Evolutionary conservation across 2,888 invertebrate genomes (phyloP), one percentile per base, ranked within the genome.

Genomic region (Caenorhabditis sp.): DNA sequence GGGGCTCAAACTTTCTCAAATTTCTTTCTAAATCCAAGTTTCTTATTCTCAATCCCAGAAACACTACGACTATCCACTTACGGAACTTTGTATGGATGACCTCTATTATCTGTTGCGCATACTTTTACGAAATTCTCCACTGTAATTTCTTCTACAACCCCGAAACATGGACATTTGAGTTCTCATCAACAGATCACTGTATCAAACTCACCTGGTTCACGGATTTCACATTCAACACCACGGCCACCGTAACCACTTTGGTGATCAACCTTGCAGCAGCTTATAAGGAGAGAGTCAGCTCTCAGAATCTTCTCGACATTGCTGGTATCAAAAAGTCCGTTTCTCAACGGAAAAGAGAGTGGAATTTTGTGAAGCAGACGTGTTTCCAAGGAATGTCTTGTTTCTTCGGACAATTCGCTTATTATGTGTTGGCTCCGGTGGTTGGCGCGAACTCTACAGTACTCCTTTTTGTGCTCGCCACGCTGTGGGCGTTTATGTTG

Each of bases 281-380:
- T 16, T 16, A 31, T 14, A 44, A 61, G 24, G 24, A 12, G 7
- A 12, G 61, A 12, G 24, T 22, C 14, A 10, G 24, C 2, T 61
- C 61, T 12, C 19, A 38, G 19, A 61, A 41, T 24, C 41, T 61
- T 14, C 22, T 61, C 0, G 22, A 41, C 16, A 19, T 24, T 6
- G 38, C 22, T 24, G 61, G 61, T 6, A 38, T 26, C 24, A 22
- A 41, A 24, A 41, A 38, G 7, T 61, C 61, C 0, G 16, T 41
- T 41, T 12, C 24, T 24, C 61, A 61, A 1, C 22, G 24, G 24
- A 41, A 41, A 41, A 1, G 61, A 61, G 61, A 61, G 41, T 61
- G 61, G 61, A 61, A 61, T 41, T 61, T 61, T 24, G 61, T 61
- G 24, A 61, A 41, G 8, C 61, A 61, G 24, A 61, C 61, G 4